Evolutionary conservation across 2,888 invertebrate genomes (phyloP), one percentile per base, ranked within the genome.

Genomic region (Pseudococcus longispinus): DNA sequence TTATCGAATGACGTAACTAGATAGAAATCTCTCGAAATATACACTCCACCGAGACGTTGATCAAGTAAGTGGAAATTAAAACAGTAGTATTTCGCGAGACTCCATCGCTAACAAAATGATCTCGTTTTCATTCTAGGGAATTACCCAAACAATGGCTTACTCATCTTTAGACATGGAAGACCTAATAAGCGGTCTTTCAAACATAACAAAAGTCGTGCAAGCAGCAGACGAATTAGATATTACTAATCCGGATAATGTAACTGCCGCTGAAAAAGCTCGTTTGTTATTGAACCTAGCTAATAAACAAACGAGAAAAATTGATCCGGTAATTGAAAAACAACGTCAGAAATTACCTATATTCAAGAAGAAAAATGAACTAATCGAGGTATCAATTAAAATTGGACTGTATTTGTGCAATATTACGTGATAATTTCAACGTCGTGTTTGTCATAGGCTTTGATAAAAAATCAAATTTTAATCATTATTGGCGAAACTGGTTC

Each of bases 401-500:
- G 13, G 20, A 77, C 9, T 32, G 0, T 0, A 42, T n/a, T 37
- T 1, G 4, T 13, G 23, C 9, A 2, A 60, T 0, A 23, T 13
- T 32, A 51, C 29, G 5, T 18, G 18, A 6, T 55, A 15, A 55
- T 37, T 18, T 84, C 15, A 51, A 32, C 18, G 6, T 15, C 29
- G 20, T 74, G 32, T 42, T 1, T 37, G 15, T n/a, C 18, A 20
- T n/a, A 86, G 86, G 86, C 77, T 4, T 9, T 86, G 8, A 26
- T 13, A 1, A 51, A 46, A 8, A 32, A 86, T 15, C 77, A 86
- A 86, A 74, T 86, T n/a, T 20, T 86, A n/a, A 86, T 86, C 8
- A 74, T 86, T 0, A 80, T 86, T 11, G 86, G 86, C 1, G 77
- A 86, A 55, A 86, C 86, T 29, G 86, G 86, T 55, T 86, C 86